Evolutionary conservation across 2,113 vertebrate genomes (phyloP).

Genomic region (Echinops telfairi): DNA sequence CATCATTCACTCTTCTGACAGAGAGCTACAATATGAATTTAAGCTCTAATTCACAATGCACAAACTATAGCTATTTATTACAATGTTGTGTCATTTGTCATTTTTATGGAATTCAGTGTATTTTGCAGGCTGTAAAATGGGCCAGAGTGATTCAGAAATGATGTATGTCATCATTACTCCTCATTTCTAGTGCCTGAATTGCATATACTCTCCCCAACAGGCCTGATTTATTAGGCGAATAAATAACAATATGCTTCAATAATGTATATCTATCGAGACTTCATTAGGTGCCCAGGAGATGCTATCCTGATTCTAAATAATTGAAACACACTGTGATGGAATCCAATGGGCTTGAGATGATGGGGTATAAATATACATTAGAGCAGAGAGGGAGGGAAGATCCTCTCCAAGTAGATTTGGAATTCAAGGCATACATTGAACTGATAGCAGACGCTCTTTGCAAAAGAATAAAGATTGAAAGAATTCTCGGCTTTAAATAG

Average conservation of each 20-base stretch:
- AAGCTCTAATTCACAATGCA: slow-evolving; percentile 83
- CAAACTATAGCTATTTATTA: slow-evolving; percentile 86
- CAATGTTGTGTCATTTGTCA: slow-evolving; percentile 85
- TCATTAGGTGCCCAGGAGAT: slow-evolving; percentile 83
- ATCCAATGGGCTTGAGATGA: slow-evolving; percentile 75
- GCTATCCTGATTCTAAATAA: slow-evolving; percentile 79
- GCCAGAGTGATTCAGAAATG: slow-evolving; percentile 86
- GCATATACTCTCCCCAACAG: slow-evolving; percentile 82
- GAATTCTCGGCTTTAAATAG: neutral
- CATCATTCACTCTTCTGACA: slow-evolving; percentile 68
- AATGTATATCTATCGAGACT: slow-evolving; percentile 78
- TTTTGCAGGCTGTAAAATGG: slow-evolving; percentile 87
- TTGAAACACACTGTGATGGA: slow-evolving; percentile 81
- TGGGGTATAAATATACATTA: slow-evolving; percentile 71
- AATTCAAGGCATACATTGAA: slow-evolving; percentile 61
- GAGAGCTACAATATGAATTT: slow-evolving; percentile 79
- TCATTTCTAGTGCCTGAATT: slow-evolving; percentile 85
- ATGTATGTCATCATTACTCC: slow-evolving; percentile 86
- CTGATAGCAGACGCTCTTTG: slow-evolving; percentile 47
- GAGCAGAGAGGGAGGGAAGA: slow-evolving; percentile 56
- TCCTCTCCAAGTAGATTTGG: slow-evolving; percentile 33
- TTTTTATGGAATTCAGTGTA: slow-evolving; percentile 86
- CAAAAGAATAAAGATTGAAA: slow-evolving; percentile 47
- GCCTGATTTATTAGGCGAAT: slow-evolving; percentile 86
- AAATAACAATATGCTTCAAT: slow-evolving; percentile 85